Base-by-base conservation (phyloP, 53 echinoderm and acorn worm species). In the Zoroaster sp. region DNA sequence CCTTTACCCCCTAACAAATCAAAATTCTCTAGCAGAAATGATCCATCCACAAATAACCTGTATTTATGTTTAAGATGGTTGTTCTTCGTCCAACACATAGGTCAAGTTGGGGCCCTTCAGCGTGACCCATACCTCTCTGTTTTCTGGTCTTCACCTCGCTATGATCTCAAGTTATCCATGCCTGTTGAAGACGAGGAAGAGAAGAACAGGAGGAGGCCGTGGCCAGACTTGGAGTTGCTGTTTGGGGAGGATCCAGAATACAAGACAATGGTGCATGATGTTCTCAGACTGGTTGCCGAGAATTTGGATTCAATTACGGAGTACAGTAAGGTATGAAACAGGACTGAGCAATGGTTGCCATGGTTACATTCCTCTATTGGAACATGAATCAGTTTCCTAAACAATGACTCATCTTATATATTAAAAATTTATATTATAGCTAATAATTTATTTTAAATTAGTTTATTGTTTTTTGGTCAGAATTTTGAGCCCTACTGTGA, bases 101-200 rank as follows among this genome's bases (percentile, higher is more conserved):
- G 78, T 47, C 80, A 79, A 31, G 63, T 77, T 11, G 69, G 89
- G 31, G 99, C 96, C n/a, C 75, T 98, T 20, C 99, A 98, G 72
- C 87, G 99, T 40, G 99, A 98, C 41, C 94, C 91, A 15, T 94
- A 99, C 43, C 91, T 99, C 41, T 93, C 94, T 0, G 96, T 96
- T n/a, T 99, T 99, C 92, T 99, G 99, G 99, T 87, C 90, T 2
- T 90, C 99, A 0, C 99, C 99, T 20, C 91, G 96, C 81, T 99
- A 99, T 38, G 99, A 99, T 75, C 94, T 99, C 44, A 96, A 99
- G 59, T 90, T 99, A 4, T 93, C 99, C 35, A 59, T 88, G 4
- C 53, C 74, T 40, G 51, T 35, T 28, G 86, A 88, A 35, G 94
- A 94, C 6, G 93, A 88, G 43, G 80, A 86, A 25, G 89, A 87